Evolutionary conservation across 2,797 vertebrate species (phyloP), one percentile per base, ranked within the genome.

Genomic region (Schizopygopsis pylzovi): DNA sequence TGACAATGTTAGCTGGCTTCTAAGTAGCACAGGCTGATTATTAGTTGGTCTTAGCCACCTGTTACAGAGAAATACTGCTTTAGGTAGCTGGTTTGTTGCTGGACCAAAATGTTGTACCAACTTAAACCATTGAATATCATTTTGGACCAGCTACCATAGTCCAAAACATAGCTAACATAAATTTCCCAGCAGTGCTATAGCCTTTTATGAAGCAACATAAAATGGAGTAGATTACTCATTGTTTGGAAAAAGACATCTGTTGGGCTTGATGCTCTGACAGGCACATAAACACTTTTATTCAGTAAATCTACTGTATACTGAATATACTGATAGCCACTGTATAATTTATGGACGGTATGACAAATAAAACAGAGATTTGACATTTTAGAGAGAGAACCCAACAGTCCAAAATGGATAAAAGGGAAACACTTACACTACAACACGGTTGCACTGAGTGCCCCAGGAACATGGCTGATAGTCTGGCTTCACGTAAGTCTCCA

Each of bases 401-500:
- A 8, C n/a, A 15, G 22, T 77, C 22, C 8, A 13, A 22, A 41
- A 43, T 4, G 1, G 4, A 68, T 56, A 56, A 16, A 37, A 52
- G 10, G 13, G 12, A 56, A 41, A 72, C 88, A 96, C 97, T 97
- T 90, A 98, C 98, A 91, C 92, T 87, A 98, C 93, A 73, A 95
- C 92, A 0, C 96, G 95, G 71, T 96, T 92, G 87, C 98, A 99
- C 91, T 97, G 97, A 22, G 94, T 90, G 56, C 97, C 97, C 98
- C 97, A 99, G 88, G 89, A 88, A 63, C 98, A 99, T 2, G 97
- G 97, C 89, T 98, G 97, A 88, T 98, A 98, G 80, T 98, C 97
- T 0, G 97, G 96, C 92, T 97, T 97, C 87, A 98, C 94, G 2
- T 97, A 97, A 37, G 97, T 97, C 90, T 98, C 97, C 15, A 96